Base-by-base conservation (phyloP, 2,888 invertebrate genomes). In the Bugula neritina region DNA sequence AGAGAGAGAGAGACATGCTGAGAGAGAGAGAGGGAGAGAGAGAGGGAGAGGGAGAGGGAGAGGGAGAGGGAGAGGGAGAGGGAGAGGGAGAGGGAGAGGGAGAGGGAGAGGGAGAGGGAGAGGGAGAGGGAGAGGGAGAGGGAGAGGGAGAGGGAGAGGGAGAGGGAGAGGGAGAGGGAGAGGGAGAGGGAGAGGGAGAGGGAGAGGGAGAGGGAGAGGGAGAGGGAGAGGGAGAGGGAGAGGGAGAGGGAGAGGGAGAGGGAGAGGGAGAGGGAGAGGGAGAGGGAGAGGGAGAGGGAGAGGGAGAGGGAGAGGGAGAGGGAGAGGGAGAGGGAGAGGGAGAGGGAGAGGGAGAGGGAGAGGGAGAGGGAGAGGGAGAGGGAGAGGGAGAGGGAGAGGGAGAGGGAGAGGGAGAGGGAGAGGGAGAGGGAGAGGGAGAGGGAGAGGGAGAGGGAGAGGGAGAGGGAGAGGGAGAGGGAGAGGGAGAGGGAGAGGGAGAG, bases 41-140 rank as follows among this genome's bases (percentile, higher is more conserved):
- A 58, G 72, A 72, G 52, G 52, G n/a, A 72, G 54, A 72, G 72
- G 72, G 35, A 29, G 17, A 58, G 57, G 0, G 73, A 72, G 31
- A 34, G 35, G 58, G 57, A 73, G 58, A 72, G 31, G 25, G 58
- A 72, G 72, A 58, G 71, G 72, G 54, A 72, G 54, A 72, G 34
- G 58, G 72, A 73, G 55, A 72, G 25, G 29, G 54, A 72, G 21
- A 72, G 54, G 54, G 0, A 72, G 5, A 58, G 69, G n/a, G 54
- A 54, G 54, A 54, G 54, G n/a, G 54, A 54, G 54, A 54, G 54
- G n/a, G 54, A 54, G 54, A n/a, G 54, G n/a, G 54, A 54, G 13
- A n/a, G 54, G 17, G 17, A n/a, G n/a, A 13, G n/a, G n/a, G 54
- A 54, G 54, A 54, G 17, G n/a, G 54, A 54, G 17, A 54, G 54